Evolutionary conservation across 2,888 invertebrate genomes (phyloP).

Genomic region (Tyria jacobaeae): DNA sequence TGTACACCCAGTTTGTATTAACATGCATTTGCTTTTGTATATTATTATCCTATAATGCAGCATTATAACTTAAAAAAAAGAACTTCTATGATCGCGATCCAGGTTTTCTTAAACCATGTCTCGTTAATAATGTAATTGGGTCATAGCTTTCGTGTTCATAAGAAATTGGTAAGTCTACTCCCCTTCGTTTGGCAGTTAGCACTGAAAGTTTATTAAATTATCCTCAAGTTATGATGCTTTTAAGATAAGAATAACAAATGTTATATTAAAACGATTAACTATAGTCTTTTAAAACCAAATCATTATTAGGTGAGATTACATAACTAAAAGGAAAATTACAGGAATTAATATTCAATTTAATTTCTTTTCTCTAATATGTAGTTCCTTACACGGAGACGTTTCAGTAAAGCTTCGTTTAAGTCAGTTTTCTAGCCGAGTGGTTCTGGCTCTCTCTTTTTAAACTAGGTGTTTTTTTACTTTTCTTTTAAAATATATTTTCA

Average conservation of each 20-base stretch:
- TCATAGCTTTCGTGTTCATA: slow-evolving; percentile 17
- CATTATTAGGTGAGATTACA: too few species aligned
- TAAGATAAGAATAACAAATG: slow-evolving; percentile 16
- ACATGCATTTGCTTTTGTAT: too few species aligned
- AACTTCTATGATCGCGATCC: neutral
- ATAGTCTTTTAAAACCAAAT: neutral
- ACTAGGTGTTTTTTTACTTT: too few species aligned
- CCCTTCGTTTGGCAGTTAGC: slow-evolving; percentile 4
- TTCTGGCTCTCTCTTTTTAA: too few species aligned
- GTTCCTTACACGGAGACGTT: neutral
- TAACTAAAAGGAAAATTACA: too few species aligned
- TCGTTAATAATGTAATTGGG: slow-evolving; percentile 15
- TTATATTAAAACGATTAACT: slow-evolving; percentile 2
- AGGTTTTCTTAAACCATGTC: neutral
- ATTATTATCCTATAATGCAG: too few species aligned
- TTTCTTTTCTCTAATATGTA: too few species aligned
- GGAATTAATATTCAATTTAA: too few species aligned
- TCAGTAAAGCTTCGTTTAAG: too few species aligned
- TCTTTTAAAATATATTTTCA: too few species aligned
- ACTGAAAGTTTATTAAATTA: slow-evolving; percentile 11
- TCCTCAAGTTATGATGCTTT: slow-evolving; percentile 20
- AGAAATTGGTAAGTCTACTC: slow-evolving; percentile 12
- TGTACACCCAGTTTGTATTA: too few species aligned
- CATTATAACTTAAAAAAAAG: neutral
- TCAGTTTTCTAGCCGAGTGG: too few species aligned